Conservation (phyloP, 2,113 vertebrate species). For the Fregata magnificens region DNA sequence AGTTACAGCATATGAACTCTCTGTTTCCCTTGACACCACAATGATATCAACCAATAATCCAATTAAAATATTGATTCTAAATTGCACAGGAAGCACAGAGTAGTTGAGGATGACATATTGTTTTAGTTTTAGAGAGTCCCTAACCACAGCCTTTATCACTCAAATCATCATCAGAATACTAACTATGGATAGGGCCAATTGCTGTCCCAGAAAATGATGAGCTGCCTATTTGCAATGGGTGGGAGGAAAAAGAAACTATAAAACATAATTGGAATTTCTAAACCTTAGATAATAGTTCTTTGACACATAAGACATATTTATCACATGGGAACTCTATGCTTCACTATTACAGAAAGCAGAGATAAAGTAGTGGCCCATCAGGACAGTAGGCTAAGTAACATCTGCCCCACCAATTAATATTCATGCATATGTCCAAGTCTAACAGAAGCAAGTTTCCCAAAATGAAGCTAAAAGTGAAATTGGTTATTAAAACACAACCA, state of each 20-base stretch:
- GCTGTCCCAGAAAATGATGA: neutral
- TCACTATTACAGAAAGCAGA: neutral
- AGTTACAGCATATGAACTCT: neutral
- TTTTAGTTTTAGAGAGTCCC: neutral
- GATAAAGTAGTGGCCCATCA: neutral
- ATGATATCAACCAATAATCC: neutral
- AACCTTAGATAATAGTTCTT: neutral
- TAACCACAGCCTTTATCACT: neutral
- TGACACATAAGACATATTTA: neutral
- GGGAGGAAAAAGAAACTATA: neutral
- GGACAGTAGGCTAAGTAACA: neutral
- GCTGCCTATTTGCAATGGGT: neutral
- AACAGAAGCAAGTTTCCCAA: neutral
- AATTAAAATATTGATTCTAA: neutral
- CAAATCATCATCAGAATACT: neutral
- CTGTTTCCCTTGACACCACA: neutral
- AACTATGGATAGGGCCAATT: neutral
- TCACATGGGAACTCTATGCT: neutral
- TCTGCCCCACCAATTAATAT: neutral
- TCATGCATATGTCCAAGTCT: neutral
- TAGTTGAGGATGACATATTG: neutral
- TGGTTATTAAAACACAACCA: neutral
- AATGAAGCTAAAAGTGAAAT: neutral
- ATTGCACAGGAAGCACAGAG: neutral
- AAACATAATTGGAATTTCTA: neutral